phyloP scores from a whole-genome alignment of 2,113 vertebrate genomes.

The Erythrolamprus reginae region DNA sequence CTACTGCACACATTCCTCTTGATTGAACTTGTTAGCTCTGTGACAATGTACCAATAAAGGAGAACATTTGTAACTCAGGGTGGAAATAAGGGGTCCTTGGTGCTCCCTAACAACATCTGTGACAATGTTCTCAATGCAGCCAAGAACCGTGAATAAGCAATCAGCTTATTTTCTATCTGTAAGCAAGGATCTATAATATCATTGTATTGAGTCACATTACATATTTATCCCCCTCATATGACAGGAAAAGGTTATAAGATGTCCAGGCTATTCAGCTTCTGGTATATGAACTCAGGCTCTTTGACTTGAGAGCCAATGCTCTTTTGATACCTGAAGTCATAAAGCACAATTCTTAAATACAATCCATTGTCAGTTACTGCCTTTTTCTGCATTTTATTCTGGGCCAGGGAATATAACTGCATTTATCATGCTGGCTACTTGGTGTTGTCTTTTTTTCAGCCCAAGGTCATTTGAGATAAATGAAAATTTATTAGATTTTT shows the following conservation, averaged over 20 bases:
- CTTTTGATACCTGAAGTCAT: background rate
- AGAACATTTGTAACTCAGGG: background rate
- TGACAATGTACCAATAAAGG: background rate
- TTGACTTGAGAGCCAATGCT: background rate
- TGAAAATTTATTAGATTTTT: background rate
- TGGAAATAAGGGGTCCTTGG: background rate
- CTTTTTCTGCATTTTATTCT: background rate
- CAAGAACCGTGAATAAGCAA: background rate
- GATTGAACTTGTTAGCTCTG: background rate
- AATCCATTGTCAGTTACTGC: background rate
- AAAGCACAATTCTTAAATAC: background rate
- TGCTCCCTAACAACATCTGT: background rate
- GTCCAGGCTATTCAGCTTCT: background rate
- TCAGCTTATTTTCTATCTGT: background rate
- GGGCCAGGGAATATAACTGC: background rate
- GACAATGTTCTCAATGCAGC: background rate
- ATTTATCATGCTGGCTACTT: background rate
- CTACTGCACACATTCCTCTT: background rate
- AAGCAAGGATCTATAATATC: background rate
- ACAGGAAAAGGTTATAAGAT: background rate
- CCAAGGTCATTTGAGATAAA: background rate
- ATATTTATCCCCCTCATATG: slow-evolving; percentile 5
- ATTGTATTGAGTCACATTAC: background rate
- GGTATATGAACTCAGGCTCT: background rate
- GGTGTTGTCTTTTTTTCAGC: background rate